Percentiles rank a stretch among this genome's conserved stretches.
Conservation (phyloP, 1,140 invertebrate species). For the Oppia nitens region DNA sequence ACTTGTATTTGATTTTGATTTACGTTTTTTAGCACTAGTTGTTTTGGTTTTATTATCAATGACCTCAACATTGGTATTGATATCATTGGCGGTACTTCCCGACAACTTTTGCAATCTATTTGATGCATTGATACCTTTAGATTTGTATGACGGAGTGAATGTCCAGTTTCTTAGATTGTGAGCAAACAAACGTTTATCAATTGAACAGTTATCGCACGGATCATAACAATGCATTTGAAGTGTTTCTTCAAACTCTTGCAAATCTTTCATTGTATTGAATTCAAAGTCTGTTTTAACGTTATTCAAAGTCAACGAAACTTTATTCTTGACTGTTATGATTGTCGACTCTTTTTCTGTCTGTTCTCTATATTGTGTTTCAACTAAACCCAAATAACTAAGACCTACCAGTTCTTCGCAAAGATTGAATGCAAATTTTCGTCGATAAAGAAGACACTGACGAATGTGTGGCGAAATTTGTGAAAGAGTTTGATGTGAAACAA, state of each 20-base stretch:
- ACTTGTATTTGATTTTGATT: constrained; percentile 1
- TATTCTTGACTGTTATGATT: constrained; percentile 11
- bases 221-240: constrained; percentile 48
- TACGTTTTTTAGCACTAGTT: not conserved
- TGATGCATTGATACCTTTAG: not conserved
- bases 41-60: not conserved
- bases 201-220: constrained; percentile 52
- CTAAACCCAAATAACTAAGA: constrained; percentile 46
- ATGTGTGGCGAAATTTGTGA: constrained; percentile 31
- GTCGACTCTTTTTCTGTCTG: not conserved
- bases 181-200: constrained; percentile 48
- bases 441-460: constrained; percentile 36
- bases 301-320: constrained; percentile 34
- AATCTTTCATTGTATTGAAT: constrained; percentile 37
- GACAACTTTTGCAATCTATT: not conserved
- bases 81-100: no score
- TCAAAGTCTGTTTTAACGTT: constrained; percentile 29
- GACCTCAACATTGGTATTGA: not conserved
- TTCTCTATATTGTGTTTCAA: constrained; percentile 27
- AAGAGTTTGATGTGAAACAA: constrained; percentile 44
- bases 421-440: constrained; percentile 43
- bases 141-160: not conserved
- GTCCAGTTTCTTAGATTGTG: constrained; percentile 52
- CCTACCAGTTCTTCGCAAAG: constrained; percentile 38
- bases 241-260: constrained; percentile 31